Conservation (phyloP, 2,888 invertebrate genomes). For the Rhagophthalmus giganteus region DNA sequence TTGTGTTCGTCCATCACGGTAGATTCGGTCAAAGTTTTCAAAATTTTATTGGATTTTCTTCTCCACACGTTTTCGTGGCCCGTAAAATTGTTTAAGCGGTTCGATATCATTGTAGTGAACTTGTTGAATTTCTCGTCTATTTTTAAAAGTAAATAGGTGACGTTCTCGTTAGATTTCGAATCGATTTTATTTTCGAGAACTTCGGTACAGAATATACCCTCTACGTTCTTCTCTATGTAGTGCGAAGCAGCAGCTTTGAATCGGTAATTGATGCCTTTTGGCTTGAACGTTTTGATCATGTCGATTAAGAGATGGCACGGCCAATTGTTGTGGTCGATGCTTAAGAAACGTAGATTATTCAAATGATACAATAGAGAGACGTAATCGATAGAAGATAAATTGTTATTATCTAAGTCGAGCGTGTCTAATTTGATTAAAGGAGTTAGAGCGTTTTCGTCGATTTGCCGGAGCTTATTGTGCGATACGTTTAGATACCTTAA, state of each 20-base stretch:
- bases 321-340: constrained; percentile 6
- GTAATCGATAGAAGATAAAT: neutral
- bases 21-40: too few species aligned
- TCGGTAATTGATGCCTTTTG: neutral
- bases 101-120: too few species aligned
- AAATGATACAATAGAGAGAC: neutral
- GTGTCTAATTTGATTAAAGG: neutral
- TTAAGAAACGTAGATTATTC: neutral
- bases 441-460: constrained; percentile 1
- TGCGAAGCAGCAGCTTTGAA: neutral
- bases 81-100: too few species aligned
- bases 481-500: constrained; percentile 4
- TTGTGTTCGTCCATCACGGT: too few species aligned
- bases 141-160: too few species aligned
- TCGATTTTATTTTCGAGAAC: neutral
- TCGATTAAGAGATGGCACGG: too few species aligned
- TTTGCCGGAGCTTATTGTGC: neutral
- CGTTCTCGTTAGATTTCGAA: too few species aligned
- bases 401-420: constrained; percentile 1
- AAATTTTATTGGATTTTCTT: too few species aligned
- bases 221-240: neutral
- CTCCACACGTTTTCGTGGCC: too few species aligned
- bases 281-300: constrained; percentile 1
- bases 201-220: neutral
- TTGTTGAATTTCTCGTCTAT: too few species aligned